Percentiles rank a stretch among this genome's conserved stretches.
These are phyloP conservation scores for Polydrusus cervinus DNA, from an alignment of 2,888 invertebrate species.

Conservation along the genomic window DNA sequence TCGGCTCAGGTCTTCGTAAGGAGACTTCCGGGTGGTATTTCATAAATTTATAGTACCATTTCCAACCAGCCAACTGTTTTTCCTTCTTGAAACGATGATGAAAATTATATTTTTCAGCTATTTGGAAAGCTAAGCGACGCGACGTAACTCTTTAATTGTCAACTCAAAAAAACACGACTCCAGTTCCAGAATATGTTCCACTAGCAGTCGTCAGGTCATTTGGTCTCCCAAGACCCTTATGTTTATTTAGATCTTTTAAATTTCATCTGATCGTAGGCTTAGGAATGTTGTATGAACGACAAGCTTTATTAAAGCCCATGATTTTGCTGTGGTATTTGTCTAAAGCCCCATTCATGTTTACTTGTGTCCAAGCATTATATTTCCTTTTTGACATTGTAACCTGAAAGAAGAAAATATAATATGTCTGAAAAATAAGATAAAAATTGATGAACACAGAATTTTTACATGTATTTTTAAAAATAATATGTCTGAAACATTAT, in stretches of 20 bases:
- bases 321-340: neutral
- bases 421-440: too few relatives aligned
- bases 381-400: neutral
- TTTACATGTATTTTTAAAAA: too few relatives aligned
- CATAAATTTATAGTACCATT: too few relatives aligned
- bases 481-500: too few relatives aligned
- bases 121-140: neutral
- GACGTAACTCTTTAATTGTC: neutral
- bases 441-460: too few relatives aligned
- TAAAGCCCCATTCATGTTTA: neutral
- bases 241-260: slow-evolving; percentile 2
- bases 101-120: neutral
- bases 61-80: too few relatives aligned
- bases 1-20: slow-evolving; percentile 2
- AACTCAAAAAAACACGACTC: neutral
- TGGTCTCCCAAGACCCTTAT: neutral
- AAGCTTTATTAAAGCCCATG: neutral
- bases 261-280: neutral
- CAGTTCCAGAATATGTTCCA: neutral
- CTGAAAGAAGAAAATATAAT: neutral
- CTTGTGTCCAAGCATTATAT: neutral
- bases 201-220: neutral
- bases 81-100: neutral
- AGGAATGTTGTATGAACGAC: slow-evolving; percentile 2
- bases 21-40: neutral